These are phyloP conservation scores for Calliopum simillimum DNA, from an alignment of 2,888 invertebrate genomes.

Conservation along the genomic window DNA sequence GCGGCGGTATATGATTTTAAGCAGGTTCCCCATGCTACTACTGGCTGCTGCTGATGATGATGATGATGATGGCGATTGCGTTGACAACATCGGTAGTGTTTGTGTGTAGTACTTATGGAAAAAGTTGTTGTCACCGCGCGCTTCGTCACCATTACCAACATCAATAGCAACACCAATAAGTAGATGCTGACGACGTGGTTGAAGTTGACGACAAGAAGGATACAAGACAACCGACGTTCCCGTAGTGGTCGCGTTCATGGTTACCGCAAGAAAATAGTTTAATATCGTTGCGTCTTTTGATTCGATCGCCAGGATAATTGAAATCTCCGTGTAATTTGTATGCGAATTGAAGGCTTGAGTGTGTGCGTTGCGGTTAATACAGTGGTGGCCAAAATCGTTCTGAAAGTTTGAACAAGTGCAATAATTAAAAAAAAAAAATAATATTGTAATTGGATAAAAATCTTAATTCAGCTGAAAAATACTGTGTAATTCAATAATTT, in stretches of 20 bases:
- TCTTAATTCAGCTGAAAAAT: not conserved
- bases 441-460: no score
- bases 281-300: slow-evolving; percentile 67
- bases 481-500: no score
- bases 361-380: slow-evolving; percentile 7
- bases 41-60: slow-evolving; percentile 22
- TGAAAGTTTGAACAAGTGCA: no score
- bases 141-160: slow-evolving; percentile 22
- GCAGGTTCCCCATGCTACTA: slow-evolving; percentile 5
- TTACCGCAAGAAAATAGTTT: slow-evolving; percentile 68
- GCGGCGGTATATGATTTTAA: slow-evolving; percentile 47
- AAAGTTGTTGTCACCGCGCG: slow-evolving; percentile 20
- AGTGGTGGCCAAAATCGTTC: not conserved
- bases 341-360: slow-evolving; percentile 28
- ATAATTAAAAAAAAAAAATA: slow-evolving; percentile 4
- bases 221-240: slow-evolving; percentile 54
- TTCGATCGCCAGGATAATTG: slow-evolving; percentile 61
- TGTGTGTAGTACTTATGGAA: not conserved
- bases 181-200: slow-evolving; percentile 45
- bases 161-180: slow-evolving; percentile 32
- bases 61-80: slow-evolving; percentile 29
- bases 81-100: slow-evolving; percentile 14
- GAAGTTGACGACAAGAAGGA: slow-evolving; percentile 50
- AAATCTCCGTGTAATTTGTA: slow-evolving; percentile 26
- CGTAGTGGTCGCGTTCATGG: slow-evolving; percentile 67